Evolutionary conservation across 2,888 invertebrate genomes (phyloP).

Genomic region (Zele albiditarsus): DNA sequence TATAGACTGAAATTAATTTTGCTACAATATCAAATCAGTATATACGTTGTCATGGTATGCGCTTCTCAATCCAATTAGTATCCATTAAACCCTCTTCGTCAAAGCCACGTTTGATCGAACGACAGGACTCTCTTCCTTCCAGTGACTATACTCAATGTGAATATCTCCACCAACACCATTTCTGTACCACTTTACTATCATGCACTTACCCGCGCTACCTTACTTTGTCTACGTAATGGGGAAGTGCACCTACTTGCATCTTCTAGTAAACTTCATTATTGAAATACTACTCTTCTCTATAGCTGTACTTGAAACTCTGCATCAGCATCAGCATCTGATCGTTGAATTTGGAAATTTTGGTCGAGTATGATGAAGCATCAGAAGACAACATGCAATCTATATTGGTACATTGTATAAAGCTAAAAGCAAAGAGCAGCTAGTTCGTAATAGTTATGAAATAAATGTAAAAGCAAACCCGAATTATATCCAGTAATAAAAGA

Average conservation of each 20-base stretch:
- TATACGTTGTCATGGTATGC: background rate
- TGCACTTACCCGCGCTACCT: slow-evolving; percentile 35
- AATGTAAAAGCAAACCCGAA: background rate
- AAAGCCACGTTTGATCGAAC: slow-evolving; percentile 20
- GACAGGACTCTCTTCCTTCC: background rate
- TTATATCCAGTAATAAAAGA: background rate
- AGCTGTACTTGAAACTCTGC: slow-evolving; percentile 17
- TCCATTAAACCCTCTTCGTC: slow-evolving; percentile 6
- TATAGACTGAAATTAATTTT: background rate
- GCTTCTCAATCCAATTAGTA: slow-evolving; percentile 15
- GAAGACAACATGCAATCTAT: background rate
- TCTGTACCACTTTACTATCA: background rate
- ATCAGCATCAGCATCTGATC: slow-evolving; percentile 10
- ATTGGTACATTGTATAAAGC: background rate
- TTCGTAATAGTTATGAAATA: background rate
- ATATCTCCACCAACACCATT: background rate
- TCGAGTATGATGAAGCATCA: background rate
- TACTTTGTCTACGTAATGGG: slow-evolving; percentile 45
- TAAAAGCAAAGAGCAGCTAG: background rate
- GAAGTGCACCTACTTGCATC: slow-evolving; percentile 44
- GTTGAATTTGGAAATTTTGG: background rate
- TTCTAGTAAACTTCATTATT: slow-evolving; percentile 56
- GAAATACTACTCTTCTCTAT: slow-evolving; percentile 45
- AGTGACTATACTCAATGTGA: slow-evolving; percentile 9
- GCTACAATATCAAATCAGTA: background rate